Percentiles rank a stretch among this genome's conserved stretches.
These are phyloP conservation scores for Cistogaster globosa DNA, from an alignment of 2,888 invertebrate species.

Conservation along the genomic window DNA sequence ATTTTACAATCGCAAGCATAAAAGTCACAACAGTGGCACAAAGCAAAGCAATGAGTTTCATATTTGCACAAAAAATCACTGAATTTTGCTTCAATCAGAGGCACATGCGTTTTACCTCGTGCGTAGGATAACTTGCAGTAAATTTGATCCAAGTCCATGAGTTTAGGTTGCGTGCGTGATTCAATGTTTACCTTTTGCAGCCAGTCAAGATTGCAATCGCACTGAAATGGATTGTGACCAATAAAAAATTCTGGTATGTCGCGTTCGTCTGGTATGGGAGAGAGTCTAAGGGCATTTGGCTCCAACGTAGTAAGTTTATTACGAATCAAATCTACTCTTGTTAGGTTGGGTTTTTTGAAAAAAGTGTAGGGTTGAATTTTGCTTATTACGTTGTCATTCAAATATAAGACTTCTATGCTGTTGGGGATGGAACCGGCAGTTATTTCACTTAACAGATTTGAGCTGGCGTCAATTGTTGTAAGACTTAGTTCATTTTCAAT, in stretches of 20 bases:
- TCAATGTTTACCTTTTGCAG: conserved; percentile 94
- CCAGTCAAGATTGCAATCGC: conserved; percentile 98
- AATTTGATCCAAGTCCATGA: conserved; percentile 94
- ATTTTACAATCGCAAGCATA: conserved; percentile 99
- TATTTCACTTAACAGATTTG: conserved; percentile 92
- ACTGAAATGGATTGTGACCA: conserved; percentile 96
- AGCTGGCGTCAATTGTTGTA: conserved; percentile 93
- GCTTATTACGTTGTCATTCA: conserved; percentile 94
- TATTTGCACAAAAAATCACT: conserved; percentile 96
- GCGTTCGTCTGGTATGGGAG: conserved; percentile 90
- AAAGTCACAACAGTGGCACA: conserved; percentile 98
- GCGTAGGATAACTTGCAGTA: conserved; percentile 94
- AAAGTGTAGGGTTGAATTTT: conserved; percentile 95
- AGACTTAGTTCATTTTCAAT: conserved; percentile 89
- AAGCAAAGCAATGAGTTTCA: conserved; percentile 95
- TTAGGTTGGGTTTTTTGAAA: conserved; percentile 94
- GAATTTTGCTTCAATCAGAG: conserved; percentile 92
- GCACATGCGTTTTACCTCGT: conserved; percentile 91
- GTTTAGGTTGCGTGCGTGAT: conserved; percentile 91
- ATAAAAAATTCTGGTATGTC: conserved; percentile 95
- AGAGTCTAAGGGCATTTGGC: conserved; percentile 92
- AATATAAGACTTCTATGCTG: conserved; percentile 92
- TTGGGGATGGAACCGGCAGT: conserved; percentile 91
- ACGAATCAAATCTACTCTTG: conserved; percentile 95
- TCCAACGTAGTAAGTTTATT: conserved; percentile 96